Conservation (phyloP, 2,888 invertebrate species). For the Ecdyonurus torrentis region DNA sequence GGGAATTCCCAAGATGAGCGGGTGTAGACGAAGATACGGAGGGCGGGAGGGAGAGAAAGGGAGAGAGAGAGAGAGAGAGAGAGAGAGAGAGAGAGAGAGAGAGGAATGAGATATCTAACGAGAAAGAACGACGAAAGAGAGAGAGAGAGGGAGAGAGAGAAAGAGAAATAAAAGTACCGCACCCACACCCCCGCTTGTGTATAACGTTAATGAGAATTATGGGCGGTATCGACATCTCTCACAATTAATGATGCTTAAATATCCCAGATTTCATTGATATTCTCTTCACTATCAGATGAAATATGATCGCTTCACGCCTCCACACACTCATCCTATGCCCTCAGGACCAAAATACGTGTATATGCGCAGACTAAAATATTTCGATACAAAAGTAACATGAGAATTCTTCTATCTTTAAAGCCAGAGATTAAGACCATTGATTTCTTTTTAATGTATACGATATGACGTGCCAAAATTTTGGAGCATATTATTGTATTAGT, state of each 20-base stretch:
- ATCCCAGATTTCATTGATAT: neutral
- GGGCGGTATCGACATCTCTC: neutral
- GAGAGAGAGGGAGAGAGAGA: neutral
- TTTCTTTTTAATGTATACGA: too few relatives aligned
- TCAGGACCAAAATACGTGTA: neutral
- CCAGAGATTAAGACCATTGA: too few relatives aligned
- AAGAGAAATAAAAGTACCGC: neutral
- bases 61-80: neutral
- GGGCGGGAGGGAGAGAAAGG: neutral
- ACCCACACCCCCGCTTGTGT: neutral
- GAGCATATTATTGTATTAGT: too few relatives aligned
- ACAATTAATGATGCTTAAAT: neutral
- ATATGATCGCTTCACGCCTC: neutral
- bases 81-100: neutral
- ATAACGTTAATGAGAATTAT: too few relatives aligned
- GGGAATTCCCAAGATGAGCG: neutral
- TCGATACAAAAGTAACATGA: too few relatives aligned
- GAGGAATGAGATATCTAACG: neutral
- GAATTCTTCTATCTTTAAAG: too few relatives aligned
- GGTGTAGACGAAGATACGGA: neutral
- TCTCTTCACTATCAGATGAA: neutral
- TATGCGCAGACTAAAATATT: too few relatives aligned
- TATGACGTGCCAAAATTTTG: too few relatives aligned
- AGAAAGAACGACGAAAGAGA: neutral
- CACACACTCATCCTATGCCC: neutral